Conservation (phyloP, 2,113 vertebrate genomes). For the Ovibos moschatus region DNA sequence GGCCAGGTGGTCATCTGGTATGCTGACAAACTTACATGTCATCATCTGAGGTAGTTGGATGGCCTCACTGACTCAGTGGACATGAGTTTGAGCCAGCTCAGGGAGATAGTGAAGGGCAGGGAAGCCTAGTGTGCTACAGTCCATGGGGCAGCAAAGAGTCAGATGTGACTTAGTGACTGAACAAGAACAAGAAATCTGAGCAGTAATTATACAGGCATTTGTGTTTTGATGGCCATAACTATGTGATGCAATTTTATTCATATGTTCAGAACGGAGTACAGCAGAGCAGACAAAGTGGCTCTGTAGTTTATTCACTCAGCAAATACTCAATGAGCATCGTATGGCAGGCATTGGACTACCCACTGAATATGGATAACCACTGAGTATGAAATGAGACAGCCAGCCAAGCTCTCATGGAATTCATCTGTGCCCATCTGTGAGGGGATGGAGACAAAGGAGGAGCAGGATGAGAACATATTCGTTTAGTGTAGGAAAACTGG, state of each 20-base stretch:
- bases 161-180: not conserved
- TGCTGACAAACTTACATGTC: not conserved
- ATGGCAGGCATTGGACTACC: too few relatives aligned
- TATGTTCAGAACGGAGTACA: not conserved
- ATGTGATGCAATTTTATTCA: not conserved
- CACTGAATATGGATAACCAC: not conserved
- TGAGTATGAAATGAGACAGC: too few relatives aligned
- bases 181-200: not conserved
- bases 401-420: fast-evolving
- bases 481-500: not conserved
- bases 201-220: not conserved
- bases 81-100: not conserved
- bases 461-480: fast-evolving
- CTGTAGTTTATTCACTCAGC: not conserved
- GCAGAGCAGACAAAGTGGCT: not conserved
- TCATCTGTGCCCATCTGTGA: too few relatives aligned
- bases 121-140: not conserved
- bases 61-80: not conserved
- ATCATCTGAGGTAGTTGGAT: not conserved
- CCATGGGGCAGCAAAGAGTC: not conserved
- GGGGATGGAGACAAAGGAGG: too few relatives aligned
- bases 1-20: not conserved
- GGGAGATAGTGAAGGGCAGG: not conserved
- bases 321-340: fast-evolving
- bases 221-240: not conserved